A percentile compares a stretch with the other conserved stretches of the same genome.
phyloP scores from a whole-genome alignment of 2,113 vertebrate genomes.

The Megalops atlanticus region DNA sequence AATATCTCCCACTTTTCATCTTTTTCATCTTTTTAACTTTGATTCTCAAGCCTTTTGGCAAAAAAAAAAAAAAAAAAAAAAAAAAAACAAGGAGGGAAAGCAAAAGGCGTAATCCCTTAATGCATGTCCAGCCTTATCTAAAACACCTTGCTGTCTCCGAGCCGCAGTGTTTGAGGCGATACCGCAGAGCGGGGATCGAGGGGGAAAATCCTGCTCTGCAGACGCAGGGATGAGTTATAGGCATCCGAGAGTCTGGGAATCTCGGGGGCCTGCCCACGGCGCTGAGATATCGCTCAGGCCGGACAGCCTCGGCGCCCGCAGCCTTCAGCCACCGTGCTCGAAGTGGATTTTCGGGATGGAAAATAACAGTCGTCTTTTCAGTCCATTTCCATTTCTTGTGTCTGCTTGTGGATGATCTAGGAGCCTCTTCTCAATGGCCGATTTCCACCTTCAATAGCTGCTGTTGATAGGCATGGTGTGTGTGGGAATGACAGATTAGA shows the following conservation, averaged over 20 bases:
- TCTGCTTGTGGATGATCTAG: neutral
- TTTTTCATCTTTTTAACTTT: slow-evolving; percentile 56
- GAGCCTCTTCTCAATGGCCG: neutral
- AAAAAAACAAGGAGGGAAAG: slow-evolving; percentile 56
- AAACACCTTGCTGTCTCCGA: slow-evolving; percentile 81
- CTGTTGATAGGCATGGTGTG: neutral
- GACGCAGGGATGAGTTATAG: slow-evolving; percentile 75
- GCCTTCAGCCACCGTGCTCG: slow-evolving; percentile 40
- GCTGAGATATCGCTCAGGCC: slow-evolving; percentile 65
- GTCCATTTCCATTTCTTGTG: neutral
- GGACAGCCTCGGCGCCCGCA: slow-evolving; percentile 38
- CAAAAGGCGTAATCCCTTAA: slow-evolving; percentile 73
- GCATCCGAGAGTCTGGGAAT: slow-evolving; percentile 78
- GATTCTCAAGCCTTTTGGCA: slow-evolving; percentile 67
- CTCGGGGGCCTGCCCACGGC: slow-evolving; percentile 71
- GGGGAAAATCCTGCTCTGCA: slow-evolving; percentile 65
- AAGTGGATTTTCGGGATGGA: slow-evolving; percentile 21
- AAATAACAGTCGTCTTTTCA: slow-evolving; percentile 25
- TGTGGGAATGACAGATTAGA: slow-evolving; percentile 1
- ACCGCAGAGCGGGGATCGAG: slow-evolving; percentile 67
- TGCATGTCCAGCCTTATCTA: slow-evolving; percentile 80
- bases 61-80: too few species aligned
- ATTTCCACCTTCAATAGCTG: neutral
- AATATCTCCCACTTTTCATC: slow-evolving; percentile 55
- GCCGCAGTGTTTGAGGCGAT: slow-evolving; percentile 75